phyloP scores from a whole-genome alignment of 2,888 invertebrate species.

The Drosophila limbata region DNA sequence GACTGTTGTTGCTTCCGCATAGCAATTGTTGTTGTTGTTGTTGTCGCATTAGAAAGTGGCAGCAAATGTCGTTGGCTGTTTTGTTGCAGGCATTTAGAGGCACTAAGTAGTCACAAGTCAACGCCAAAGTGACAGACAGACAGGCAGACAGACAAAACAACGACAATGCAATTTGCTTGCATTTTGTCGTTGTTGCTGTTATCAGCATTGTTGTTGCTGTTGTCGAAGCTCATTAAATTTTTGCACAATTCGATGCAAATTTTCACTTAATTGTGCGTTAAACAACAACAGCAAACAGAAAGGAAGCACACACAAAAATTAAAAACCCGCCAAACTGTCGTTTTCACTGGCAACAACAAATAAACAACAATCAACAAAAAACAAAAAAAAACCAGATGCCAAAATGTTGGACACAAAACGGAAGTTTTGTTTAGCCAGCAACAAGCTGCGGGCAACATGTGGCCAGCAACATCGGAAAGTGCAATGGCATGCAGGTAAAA shows the following conservation, averaged over 20 bases:
- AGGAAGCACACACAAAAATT: background rate
- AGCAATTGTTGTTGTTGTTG: conserved; percentile 19
- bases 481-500: conserved; percentile 31
- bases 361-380: too few species aligned
- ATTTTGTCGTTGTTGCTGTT: conserved; percentile 22
- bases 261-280: conserved; percentile 70
- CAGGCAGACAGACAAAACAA: background rate
- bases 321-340: conserved; percentile 57
- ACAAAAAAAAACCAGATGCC: conserved; percentile 21
- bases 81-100: conserved; percentile 29
- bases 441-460: conserved; percentile 56
- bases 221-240: conserved; percentile 48
- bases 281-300: conserved; percentile 20
- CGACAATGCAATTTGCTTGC: conserved; percentile 34
- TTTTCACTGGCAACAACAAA: conserved; percentile 57
- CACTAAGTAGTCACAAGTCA: conserved; percentile 34
- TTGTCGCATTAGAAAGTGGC: conserved; percentile 68
- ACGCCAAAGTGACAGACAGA: conserved; percentile 10
- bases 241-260: conserved; percentile 64
- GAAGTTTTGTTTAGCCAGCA: conserved; percentile 42
- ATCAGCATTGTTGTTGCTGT: conserved; percentile 10
- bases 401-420: conserved; percentile 53
- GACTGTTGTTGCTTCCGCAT: conserved; percentile 45
- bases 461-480: conserved; percentile 12
- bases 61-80: conserved; percentile 39